Base-by-base conservation (phyloP, 2,888 invertebrate species). In the Phasia obesa region DNA sequence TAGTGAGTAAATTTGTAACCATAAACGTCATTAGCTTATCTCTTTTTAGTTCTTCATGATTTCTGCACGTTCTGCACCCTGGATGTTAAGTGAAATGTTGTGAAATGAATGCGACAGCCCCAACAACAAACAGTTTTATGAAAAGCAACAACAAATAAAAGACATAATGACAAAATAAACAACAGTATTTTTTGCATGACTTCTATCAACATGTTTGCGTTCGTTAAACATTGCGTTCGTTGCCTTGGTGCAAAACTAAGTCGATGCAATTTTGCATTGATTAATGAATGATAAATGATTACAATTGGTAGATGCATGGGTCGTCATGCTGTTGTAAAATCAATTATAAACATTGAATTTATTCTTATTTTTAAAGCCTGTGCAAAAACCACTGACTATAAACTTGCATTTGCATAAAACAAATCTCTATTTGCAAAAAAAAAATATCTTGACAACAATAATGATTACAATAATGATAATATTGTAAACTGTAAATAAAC, bases 251-350 rank as follows among this genome's bases (percentile, higher is more conserved):
- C 35, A 38, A 44, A 81, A 67, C 21, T 60, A 65, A 67, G 64
- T 44, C 75, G 57, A 71, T 57, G 44, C 60, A 60, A 60, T 71
- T 71, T 49, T 71, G 31, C 42, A 70, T 75, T 55, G 49, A 55
- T 60, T n/a, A 62, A 73, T 42, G 60, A 80, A 65, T 70, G 76
- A 67, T 81, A 71, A 67, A 74, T 73, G 47, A 38, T 75, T 57
- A 31, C 35, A 49, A 64, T 77, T 59, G 55, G 55, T 57, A 42
- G 47, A 82, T 47, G 65, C 64, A 70, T 35, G n/a, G 51, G 51
- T 70, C 70, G 65, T n/a, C 25, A 59, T 70, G 62, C 38, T 65
- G 21, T 57, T 71, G 55, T 15, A 25, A 70, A 77, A 70, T 64
- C 64, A 57, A 65, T 64, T 51, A 65, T 21, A 15, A 6, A 27